Percentiles rank a stretch among this genome's conserved stretches.
Conservation (phyloP, 2,797 vertebrate genomes). For the Pyrocephalus nanus region DNA sequence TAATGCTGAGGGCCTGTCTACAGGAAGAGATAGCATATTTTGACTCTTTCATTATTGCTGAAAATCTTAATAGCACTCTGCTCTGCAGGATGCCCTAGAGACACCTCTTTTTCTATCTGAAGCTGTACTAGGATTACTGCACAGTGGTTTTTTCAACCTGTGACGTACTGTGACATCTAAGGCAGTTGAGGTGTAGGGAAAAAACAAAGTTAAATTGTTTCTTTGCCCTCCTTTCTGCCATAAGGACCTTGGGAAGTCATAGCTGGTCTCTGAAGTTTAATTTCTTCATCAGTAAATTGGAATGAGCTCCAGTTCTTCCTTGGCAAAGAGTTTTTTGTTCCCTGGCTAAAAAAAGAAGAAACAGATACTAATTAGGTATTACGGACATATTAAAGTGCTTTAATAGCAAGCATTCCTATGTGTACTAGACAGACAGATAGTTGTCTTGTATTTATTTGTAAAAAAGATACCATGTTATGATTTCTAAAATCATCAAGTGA, state of each 20-base stretch:
- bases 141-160: not conserved
- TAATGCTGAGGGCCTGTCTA: not conserved
- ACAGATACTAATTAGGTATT: conserved; percentile 47
- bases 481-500: not conserved
- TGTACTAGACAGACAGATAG: not conserved
- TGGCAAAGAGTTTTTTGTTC: conserved; percentile 32
- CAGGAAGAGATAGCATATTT: not conserved
- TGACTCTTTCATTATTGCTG: not conserved
- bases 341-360: conserved; percentile 48
- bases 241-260: conserved; percentile 34
- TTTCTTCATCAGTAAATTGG: conserved; percentile 51
- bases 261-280: conserved; percentile 53
- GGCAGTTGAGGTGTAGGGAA: not conserved
- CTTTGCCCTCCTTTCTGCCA: conserved; percentile 23
- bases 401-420: not conserved
- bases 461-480: not conserved
- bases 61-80: not conserved
- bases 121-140: not conserved
- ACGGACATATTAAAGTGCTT: conserved; percentile 24
- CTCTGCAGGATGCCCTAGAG: not conserved
- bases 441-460: not conserved
- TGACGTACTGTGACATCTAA: not conserved
- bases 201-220: conserved; percentile 16
- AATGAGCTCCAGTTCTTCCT: conserved; percentile 33
- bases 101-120: not conserved